Evolutionary conservation across 2,113 vertebrate species (phyloP), one percentile per base, ranked within the genome.

Genomic region (Aramus guarauna): DNA sequence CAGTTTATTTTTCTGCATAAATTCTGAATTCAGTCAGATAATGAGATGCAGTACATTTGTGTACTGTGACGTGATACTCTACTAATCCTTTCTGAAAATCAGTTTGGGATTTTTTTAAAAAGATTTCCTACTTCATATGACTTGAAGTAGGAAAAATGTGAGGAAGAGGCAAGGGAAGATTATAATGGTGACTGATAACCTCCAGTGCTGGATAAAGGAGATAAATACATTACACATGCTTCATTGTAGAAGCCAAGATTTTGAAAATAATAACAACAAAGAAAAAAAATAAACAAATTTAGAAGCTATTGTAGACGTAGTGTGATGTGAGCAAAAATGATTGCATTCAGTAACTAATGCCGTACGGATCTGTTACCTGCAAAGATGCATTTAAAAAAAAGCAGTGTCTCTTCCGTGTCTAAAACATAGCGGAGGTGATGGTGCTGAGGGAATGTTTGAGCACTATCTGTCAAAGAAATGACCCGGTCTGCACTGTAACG

Each of bases 401-500:
- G 6, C 30, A 12, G 50, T 27, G 13, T 24, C 34, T 77, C 32
- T 68, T 36, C 32, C 8, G 2, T 26, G 27, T 74, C 21, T 56
- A 22, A 79, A 66, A 7, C 22, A 12, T 9, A 19, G 32, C n/a
- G 15, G 37, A 53, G 45, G 26, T 21, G 20, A 37, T 47, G 59
- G 9, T 39, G 45, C 32, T 60, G 73, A 39, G 32, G 58, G 32
- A 30, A 7, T 32, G 3, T 26, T 48, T 26, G 76, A n/a, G 26
- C 52, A 36, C 41, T 22, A 0, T 11, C 17, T 39, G 71, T 16
- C 26, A 12, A 5, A 64, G 64, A 21, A 60, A 2, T 20, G 50
- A 22, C 30, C 6, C 19, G 2, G 21, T 34, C 12, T 32, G 50
- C 17, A 1, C 26, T 6, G 5, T 11, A 8, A 22, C 0, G 1